Evolutionary conservation across 2,797 vertebrate genomes (phyloP), one percentile per base, ranked within the genome.

Genomic region (Ptychadena robeensis): DNA sequence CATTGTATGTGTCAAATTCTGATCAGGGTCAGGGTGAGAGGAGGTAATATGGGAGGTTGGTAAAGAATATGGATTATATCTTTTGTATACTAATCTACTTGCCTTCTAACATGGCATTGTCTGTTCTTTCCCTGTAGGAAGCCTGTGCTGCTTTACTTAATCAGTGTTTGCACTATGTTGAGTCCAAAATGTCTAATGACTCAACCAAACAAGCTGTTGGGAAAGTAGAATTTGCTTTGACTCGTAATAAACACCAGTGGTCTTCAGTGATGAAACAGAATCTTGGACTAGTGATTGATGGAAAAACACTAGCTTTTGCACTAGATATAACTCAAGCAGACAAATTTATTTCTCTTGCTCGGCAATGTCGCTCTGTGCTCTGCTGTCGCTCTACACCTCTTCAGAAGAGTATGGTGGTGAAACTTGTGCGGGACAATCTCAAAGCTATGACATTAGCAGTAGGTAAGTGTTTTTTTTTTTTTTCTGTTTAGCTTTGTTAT

Each of bases 361-460:
- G 93, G 79, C 95, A 90, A 87, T 99, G 98, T 87, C 94, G 94
- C 6, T 95, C 97, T 0, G 97, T 99, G 9, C 93, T 99, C 1
- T 99, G 98, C 91, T 99, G 97, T 86, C 94, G 98, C 4, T 96
- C 97, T 10, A 98, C 98, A 0, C 98, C 98, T 0, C 92, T 99
- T 79, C 98, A 99, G 92, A 99, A 99, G 91, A 98, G 97, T 90
- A 97, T 96, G 96, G 97, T 99, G 86, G 98, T 99, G 81, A 97
- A 97, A 87, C 93, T 99, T 85, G 96, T 99, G 88, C 94, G 97
- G 79, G 95, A 96, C 93, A 99, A 98, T 88, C 96, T 99, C 73
- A 97, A 96, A 91, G 97, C 97, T 90, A 98, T 99, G 97, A 99
- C 98, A 0, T 89, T 99, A 88, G 98, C 98, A 79, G 97, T 99